Base-by-base conservation (phyloP, 2,888 invertebrate species). In the Ochlodes sylvanus region DNA sequence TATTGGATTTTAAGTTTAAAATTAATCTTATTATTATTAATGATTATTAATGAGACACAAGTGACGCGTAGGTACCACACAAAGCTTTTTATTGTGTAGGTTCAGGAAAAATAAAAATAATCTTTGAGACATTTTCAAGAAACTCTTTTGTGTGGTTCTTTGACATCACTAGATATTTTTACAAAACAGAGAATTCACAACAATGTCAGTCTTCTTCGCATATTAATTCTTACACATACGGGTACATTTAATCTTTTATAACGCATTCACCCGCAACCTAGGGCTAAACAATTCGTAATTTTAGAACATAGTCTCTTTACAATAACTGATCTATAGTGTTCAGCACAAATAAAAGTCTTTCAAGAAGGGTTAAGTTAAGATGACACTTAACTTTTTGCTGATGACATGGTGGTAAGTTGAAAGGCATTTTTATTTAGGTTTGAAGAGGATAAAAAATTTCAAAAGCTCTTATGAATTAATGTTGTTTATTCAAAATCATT, bases 311-410 rank as follows among this genome's bases (percentile, higher is more conserved):
- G 65, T 67, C 42, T 32, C 42, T 38, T 54, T 7, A 54, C 66
- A 60, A 67, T 61, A 32, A 61, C 66, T 67, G 34, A 42, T 66
- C 52, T 67, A 32, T 55, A 52, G 44, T 12, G 41, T 17, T 50
- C 27, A 7, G 14, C 42, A 55, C 14, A 56, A 56, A n/a, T 21
- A 60, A 44, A 50, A 60, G 32, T 32, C 66, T 47, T 17, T 58
- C 9, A n/a, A 61, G 52, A 61, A 32, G 54, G 60, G 54, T 67
- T 61, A 61, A 67, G 66, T 60, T 61, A 54, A 54, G 54, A 54
- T 54, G 54, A 67, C 42, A 67, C 66, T 67, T 67, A 67, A 67
- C 66, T 67, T 61, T 56, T 66, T 67, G 19, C 60, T 54, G 42
- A 42, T 54, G 32, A 32, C 32, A 54, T 54, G 54, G n/a, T 32